Conservation (phyloP, 2,888 invertebrate genomes). For the Acleris sparsana region DNA sequence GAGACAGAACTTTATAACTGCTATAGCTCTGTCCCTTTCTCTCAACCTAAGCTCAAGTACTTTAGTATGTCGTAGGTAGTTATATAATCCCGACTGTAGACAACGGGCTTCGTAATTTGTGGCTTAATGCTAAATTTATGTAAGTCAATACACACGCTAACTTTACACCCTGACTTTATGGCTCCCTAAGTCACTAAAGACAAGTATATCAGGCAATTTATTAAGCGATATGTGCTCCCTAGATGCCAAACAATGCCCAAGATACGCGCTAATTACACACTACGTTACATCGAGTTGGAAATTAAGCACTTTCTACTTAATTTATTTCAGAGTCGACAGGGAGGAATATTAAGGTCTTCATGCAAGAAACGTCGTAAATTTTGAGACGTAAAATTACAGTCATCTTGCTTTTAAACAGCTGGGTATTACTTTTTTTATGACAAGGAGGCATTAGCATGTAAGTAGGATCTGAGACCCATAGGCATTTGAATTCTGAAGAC, state of each 20-base stretch:
- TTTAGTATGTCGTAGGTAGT: too few species aligned
- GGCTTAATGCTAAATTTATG: neutral
- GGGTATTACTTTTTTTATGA: too few species aligned
- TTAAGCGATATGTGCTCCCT: slow-evolving; percentile 29
- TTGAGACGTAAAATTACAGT: slow-evolving; percentile 1
- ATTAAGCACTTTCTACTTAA: slow-evolving; percentile 22
- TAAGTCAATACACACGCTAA: slow-evolving; percentile 9
- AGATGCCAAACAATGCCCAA: slow-evolving; percentile 32
- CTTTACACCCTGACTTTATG: neutral
- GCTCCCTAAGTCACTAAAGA: slow-evolving; percentile 19
- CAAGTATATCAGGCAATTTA: slow-evolving; percentile 27
- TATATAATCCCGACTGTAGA: too few species aligned
- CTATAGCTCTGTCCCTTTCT: too few species aligned
- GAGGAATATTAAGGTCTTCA: slow-evolving; percentile 3
- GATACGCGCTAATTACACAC: slow-evolving; percentile 30
- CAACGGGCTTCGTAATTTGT: too few species aligned
- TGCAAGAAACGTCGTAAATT: too few species aligned
- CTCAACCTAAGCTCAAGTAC: too few species aligned
- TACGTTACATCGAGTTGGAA: slow-evolving; percentile 21
- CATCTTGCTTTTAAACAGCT: neutral
- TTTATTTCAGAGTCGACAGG: slow-evolving; percentile 17
- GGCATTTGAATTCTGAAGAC: neutral
- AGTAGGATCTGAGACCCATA: too few species aligned
- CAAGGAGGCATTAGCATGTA: too few species aligned
- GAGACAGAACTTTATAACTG: too few species aligned